Base-by-base conservation (phyloP, 2,888 invertebrate genomes). In the Lysandra coridon region DNA sequence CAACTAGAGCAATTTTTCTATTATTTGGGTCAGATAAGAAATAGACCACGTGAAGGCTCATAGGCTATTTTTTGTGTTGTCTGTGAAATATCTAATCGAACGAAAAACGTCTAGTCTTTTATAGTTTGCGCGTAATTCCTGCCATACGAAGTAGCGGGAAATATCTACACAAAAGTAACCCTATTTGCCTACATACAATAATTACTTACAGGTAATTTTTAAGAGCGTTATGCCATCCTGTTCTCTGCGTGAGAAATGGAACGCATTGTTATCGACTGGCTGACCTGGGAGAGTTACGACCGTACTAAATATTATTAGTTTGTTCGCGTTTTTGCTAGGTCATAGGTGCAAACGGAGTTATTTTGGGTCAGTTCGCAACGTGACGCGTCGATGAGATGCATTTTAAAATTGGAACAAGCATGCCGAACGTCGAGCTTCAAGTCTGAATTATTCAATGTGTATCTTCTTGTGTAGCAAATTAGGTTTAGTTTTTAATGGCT, bases 201-300 rank as follows among this genome's bases (percentile, higher is more conserved):
- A 78, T 78, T 69, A 33, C 69, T 69, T 14, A 69, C 69, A 14
- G 33, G 69, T 69, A 14, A 33, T 69, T 69, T 69, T 69, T 69
- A 14, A 69, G 12, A 69, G 33, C 69, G 69, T 69, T 69, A 69
- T 37, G 69, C 69, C 69, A 69, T 69, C 69, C 69, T 69, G 33
- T 37, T 37, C 69, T 69, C 69, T 37, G 14, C 69, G 69, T 69
- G 69, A 69, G 69, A 69, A 69, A 37, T 69, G 69, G 69, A 69
- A 33, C 69, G 33, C 17, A 69, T 69, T 69, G 69, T 69, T 69
- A 69, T 14, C 33, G 69, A 69, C 69, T 30, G 10, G 7, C 7
- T 64, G 69, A 69, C 33, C 69, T 37, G 69, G 14, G 30, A 69
- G 69, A 37, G 33, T 69, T 33, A 69, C 69, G 69, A 37, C 23